A percentile compares a stretch with the other conserved stretches of the same genome.
phyloP scores from a whole-genome alignment of 2,113 vertebrate species.

The Aphelocoma coerulescens region DNA sequence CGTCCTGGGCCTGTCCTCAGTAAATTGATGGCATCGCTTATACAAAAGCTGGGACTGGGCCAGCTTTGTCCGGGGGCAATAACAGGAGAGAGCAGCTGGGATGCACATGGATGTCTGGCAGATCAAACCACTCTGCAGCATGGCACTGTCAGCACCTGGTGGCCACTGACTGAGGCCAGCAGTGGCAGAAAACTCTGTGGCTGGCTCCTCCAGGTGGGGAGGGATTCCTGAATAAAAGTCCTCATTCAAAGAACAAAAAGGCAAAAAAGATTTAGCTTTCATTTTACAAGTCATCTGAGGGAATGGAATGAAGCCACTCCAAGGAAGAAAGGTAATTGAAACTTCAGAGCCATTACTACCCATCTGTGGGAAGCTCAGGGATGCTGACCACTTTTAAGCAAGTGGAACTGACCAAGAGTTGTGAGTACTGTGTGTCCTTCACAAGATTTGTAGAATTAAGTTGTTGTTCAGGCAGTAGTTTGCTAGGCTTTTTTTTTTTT shows the following conservation, averaged over 20 bases:
- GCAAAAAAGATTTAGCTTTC: neutral
- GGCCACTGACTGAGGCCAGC: rapidly evolving
- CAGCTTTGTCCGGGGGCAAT: neutral
- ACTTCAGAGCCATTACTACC: neutral
- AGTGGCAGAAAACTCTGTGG: neutral
- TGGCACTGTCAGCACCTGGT: rapidly evolving
- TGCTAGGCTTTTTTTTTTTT: neutral
- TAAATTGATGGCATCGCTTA: rapidly evolving
- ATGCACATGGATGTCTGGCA: neutral
- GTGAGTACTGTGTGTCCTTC: neutral
- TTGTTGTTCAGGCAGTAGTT: neutral
- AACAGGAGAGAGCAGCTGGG: neutral
- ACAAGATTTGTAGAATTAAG: neutral
- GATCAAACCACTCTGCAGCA: neutral
- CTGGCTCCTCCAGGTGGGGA: neutral
- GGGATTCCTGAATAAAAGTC: neutral
- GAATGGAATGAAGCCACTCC: neutral
- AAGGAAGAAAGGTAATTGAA: neutral
- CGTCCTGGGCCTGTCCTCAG: neutral
- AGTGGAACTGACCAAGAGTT: neutral
- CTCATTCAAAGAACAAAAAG: neutral
- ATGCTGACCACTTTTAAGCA: neutral
- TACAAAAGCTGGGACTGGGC: neutral
- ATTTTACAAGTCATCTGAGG: neutral
- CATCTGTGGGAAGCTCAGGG: neutral